phyloP scores from a whole-genome alignment of 2,797 vertebrate genomes.

The Mycteria americana region DNA sequence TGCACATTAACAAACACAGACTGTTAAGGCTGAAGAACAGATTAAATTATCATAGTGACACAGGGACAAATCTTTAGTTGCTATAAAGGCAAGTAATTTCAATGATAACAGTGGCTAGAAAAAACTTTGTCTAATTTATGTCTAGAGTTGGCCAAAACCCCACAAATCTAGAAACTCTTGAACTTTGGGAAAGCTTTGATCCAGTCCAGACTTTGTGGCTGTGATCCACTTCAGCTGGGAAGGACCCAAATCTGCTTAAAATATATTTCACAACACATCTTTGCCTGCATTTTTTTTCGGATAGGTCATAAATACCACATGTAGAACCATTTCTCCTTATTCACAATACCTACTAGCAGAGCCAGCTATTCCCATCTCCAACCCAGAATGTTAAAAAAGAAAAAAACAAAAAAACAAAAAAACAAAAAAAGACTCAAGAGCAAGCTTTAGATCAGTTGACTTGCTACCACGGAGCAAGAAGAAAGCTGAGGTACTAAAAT shows the following conservation, averaged over 20 bases:
- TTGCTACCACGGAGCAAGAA: not conserved
- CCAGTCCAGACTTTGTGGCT: constrained; percentile 14
- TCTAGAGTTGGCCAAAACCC: not conserved
- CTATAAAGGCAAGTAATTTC: not conserved
- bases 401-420: not conserved
- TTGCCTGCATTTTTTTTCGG: constrained; percentile 9
- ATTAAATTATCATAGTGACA: not conserved
- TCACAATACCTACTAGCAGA: not conserved
- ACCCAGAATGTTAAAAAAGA: not conserved
- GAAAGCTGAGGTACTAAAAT: not conserved
- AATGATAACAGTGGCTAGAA: not conserved
- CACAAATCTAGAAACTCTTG: not conserved
- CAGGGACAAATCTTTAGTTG: not conserved
- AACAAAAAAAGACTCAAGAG: not conserved
- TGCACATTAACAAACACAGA: not conserved
- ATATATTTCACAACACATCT: constrained; percentile 37
- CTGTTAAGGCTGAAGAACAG: not conserved
- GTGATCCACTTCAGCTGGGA: constrained; percentile 16
- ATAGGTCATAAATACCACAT: constrained; percentile 5
- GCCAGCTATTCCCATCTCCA: not conserved
- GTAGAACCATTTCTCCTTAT: not conserved
- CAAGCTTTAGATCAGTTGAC: not conserved
- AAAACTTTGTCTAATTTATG: not conserved
- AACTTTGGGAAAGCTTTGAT: constrained; percentile 35
- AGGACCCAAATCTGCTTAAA: constrained; percentile 7